These are phyloP conservation scores for Alectura lathami DNA, from an alignment of 2,113 vertebrate genomes.

Conservation along the genomic window DNA sequence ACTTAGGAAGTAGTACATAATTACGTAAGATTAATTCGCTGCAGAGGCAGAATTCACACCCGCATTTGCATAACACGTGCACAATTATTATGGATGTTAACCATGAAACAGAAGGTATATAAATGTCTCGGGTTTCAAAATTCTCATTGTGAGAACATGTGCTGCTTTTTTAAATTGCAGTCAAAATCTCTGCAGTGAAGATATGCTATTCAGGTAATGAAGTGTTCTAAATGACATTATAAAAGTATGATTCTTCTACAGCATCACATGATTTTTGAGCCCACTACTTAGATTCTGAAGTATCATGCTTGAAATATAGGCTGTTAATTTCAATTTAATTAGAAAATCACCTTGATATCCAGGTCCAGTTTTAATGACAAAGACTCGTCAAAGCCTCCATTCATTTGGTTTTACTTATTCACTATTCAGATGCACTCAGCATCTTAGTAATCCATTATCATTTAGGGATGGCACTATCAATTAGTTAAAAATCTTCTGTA, in stretches of 20 bases:
- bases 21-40: neutral
- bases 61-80: neutral
- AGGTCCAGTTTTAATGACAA: slow-evolving; percentile 3
- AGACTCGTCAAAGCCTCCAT: neutral
- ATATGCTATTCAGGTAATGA: neutral
- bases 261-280: neutral
- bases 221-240: neutral
- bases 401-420: neutral
- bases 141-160: neutral
- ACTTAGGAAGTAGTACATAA: neutral
- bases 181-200: neutral
- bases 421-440: neutral
- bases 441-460: neutral
- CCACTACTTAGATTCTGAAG: neutral
- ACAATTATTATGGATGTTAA: neutral
- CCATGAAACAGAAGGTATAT: neutral
- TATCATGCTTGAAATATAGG: neutral
- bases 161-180: neutral
- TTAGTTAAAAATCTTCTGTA: slow-evolving; percentile 1
- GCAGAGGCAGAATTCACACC: neutral
- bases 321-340: slow-evolving; percentile 23
- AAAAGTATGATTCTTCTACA: neutral
- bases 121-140: neutral
- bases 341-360: neutral
- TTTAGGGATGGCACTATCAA: neutral